A percentile compares a stretch with the other conserved stretches of the same genome.
Evolutionary conservation across 2,888 invertebrate genomes (phyloP).

Genomic region (Chrysotoxum bicinctum): DNA sequence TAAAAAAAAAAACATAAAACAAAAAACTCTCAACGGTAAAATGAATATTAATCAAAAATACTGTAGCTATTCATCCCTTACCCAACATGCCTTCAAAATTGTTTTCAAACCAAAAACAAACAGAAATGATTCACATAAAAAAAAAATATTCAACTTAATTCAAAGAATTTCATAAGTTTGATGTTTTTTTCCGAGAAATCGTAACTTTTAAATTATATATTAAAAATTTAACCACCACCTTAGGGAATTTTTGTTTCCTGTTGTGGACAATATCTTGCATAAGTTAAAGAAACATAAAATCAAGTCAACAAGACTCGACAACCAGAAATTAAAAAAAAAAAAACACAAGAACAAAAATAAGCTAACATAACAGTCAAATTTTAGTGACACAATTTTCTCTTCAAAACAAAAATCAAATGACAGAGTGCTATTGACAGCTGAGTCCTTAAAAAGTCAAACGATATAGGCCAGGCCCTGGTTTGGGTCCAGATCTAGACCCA

Average conservation of each 20-base stretch:
- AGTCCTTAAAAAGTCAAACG: conserved; percentile 23
- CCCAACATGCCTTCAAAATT: not conserved
- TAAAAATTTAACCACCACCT: conserved; percentile 9
- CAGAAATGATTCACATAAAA: not conserved
- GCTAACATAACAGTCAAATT: conserved; percentile 15
- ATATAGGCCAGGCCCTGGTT: not conserved
- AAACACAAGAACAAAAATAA: not conserved
- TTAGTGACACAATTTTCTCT: conserved; percentile 37
- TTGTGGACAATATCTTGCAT: not conserved
- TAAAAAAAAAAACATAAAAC: not conserved
- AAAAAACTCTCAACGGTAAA: not conserved
- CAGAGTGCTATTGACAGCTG: conserved; percentile 17
- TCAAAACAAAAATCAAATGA: not conserved
- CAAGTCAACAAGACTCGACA: not conserved
- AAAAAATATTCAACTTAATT: not conserved
- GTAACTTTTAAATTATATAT: not conserved
- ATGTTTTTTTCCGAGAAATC: not conserved
- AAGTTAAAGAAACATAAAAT: conserved; percentile 27
- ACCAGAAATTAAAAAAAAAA: not conserved
- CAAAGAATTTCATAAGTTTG: conserved; percentile 6
- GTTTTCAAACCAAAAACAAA: not conserved
- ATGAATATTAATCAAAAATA: not conserved
- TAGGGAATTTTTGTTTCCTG: conserved; percentile 17
- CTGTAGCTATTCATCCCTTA: not conserved
- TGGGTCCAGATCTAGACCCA: not conserved